Evolutionary conservation across 1,140 invertebrate genomes (phyloP), one percentile per base, ranked within the genome.

Genomic region (Sitobion miscanthi): DNA sequence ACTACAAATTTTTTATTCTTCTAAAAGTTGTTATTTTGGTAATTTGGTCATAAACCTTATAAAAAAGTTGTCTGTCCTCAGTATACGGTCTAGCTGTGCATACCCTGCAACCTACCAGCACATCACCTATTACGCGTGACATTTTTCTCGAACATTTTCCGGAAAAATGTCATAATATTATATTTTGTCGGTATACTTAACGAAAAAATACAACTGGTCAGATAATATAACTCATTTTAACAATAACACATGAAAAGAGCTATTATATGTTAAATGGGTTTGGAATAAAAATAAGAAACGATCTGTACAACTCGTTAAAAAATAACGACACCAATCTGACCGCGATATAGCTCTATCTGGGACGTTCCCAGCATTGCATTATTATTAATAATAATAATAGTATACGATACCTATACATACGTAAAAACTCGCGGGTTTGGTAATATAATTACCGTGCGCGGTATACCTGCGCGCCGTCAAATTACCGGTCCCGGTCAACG

Each of bases 401-500:
- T 47, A n/a, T 47, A 49, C 6, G 87, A n/a, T 49, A n/a, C 14
- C 6, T 6, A 52, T 49, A 49, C 20, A 87, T 47, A 21, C n/a
- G n/a, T 87, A 30, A 35, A 35, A 88, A 52, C 86, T 54, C 87
- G 20, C 49, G n/a, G 3, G 87, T 52, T 88, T 45, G 49, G 86
- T 88, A 88, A 52, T 21, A 88, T 88, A 49, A 88, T 88, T 88
- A 88, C 86, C 8, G 49, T 5, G n/a, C n/a, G 17, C n/a, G 30
- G 86, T 87, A 47, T 87, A 49, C n/a, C 14, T 7, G 17, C n/a
- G 8, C 21, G n/a, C 47, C 87, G n/a, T 54, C 47, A 49, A 88
- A 88, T 88, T 88, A 88, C 87, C 49, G 87, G 87, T 88, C 47
- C n/a, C n/a, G 86, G 86, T 88, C 45, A 52, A 88, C 47, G 11